phyloP scores from a whole-genome alignment of 2,797 vertebrate species.

The Chaetophractus vellerosus region DNA sequence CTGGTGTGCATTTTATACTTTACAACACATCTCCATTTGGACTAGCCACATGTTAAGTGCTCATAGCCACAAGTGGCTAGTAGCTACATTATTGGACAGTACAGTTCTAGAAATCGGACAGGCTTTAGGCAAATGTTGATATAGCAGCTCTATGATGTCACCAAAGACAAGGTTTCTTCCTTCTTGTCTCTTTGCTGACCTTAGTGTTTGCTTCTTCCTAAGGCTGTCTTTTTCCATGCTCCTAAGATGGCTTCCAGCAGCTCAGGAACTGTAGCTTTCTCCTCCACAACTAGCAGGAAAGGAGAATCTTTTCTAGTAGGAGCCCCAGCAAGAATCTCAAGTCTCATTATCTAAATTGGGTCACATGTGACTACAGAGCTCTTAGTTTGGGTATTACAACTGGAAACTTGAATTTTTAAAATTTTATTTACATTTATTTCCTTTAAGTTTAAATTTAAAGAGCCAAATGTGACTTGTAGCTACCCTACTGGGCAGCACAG shows the following conservation, averaged over 20 bases:
- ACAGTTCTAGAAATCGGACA: not conserved
- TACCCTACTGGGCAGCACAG: not conserved
- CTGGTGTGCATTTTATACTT: no score
- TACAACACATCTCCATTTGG: no score
- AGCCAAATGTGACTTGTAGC: not conserved
- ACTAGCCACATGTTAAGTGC: not conserved
- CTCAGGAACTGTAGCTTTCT: not conserved
- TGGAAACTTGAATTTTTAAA: not conserved
- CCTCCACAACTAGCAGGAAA: not conserved
- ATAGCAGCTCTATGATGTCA: not conserved
- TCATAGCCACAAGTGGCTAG: not conserved
- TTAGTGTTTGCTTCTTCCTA: not conserved
- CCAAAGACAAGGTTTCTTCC: not conserved
- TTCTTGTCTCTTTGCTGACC: not conserved
- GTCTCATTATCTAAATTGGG: not conserved
- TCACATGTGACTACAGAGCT: not conserved
- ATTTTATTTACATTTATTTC: constrained; percentile 11
- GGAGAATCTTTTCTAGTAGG: not conserved
- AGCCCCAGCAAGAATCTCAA: not conserved
- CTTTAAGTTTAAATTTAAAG: not conserved
- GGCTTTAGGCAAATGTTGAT: not conserved
- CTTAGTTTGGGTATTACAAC: not conserved
- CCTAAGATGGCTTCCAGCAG: not conserved
- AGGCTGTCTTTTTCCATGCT: not conserved
- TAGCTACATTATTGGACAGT: not conserved